These are phyloP conservation scores for Scortum barcoo DNA, from an alignment of 2,113 vertebrate genomes.

Conservation along the genomic window DNA sequence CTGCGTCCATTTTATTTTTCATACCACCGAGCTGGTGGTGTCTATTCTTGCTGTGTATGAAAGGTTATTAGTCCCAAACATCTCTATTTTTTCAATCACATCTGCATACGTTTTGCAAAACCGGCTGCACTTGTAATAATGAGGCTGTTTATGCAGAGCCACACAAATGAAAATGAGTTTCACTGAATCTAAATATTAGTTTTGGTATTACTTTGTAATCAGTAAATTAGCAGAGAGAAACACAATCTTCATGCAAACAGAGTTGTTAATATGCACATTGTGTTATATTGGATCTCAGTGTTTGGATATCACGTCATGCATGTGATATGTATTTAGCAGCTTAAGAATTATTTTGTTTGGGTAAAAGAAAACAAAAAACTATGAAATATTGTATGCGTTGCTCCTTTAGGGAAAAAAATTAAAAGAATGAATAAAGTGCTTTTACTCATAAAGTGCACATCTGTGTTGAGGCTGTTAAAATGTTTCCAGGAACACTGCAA, in stretches of 20 bases:
- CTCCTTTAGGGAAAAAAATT: neutral
- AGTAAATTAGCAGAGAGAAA: neutral
- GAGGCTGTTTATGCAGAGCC: neutral
- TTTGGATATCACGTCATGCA: neutral
- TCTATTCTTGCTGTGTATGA: neutral
- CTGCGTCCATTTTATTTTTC: neutral
- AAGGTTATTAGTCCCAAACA: neutral
- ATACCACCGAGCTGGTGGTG: neutral
- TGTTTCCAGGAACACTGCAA: neutral
- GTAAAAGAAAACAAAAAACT: neutral
- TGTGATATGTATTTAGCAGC: neutral
- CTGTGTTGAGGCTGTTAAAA: neutral
- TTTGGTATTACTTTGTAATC: no score
- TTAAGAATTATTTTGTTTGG: neutral
- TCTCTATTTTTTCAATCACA: no score
- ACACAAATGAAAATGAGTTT: neutral
- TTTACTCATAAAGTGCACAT: neutral
- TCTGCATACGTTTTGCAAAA: neutral
- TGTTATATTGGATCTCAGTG: neutral
- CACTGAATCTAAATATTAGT: neutral
- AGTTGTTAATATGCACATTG: neutral
- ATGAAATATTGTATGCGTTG: neutral
- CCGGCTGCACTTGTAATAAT: neutral
- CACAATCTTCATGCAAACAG: neutral
- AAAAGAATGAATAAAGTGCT: neutral